phyloP scores from a whole-genome alignment of 1,140 invertebrate species.

The Antheraea mylitta region DNA sequence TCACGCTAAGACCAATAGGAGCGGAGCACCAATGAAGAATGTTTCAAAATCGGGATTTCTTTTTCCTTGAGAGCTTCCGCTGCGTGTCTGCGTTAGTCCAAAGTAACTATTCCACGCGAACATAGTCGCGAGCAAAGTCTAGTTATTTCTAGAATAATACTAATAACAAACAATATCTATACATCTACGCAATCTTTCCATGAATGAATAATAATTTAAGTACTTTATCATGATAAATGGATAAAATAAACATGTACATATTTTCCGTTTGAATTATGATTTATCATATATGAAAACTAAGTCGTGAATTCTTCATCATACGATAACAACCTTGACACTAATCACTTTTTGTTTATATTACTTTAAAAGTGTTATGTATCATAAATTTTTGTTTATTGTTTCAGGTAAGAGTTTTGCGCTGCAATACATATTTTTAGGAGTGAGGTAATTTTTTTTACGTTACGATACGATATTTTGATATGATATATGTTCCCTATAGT shows the following conservation, averaged over 20 bases:
- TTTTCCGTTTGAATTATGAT: slow-evolving; percentile 6
- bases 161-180: no score
- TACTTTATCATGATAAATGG: not conserved
- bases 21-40: no score
- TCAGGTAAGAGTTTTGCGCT: slow-evolving; percentile 20
- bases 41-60: no score
- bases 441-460: slow-evolving; percentile 5
- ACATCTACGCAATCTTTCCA: no score
- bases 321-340: slow-evolving; percentile 19
- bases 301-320: slow-evolving; percentile 14
- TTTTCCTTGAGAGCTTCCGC: no score
- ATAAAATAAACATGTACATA: slow-evolving; percentile 1
- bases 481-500: not conserved
- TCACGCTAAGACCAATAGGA: no score
- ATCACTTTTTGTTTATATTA: slow-evolving; percentile 19
- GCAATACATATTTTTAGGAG: slow-evolving; percentile 6
- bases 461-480: not conserved
- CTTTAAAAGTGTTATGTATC: slow-evolving; percentile 17
- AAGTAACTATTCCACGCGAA: no score
- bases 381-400: slow-evolving; percentile 23
- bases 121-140: no score
- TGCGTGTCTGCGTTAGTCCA: no score
- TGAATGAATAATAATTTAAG: not conserved
- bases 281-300: slow-evolving; percentile 16
- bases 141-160: no score